Evolutionary conservation across 2,888 invertebrate species (phyloP), one percentile per base, ranked within the genome.

Genomic region (Julus scandinavius): DNA sequence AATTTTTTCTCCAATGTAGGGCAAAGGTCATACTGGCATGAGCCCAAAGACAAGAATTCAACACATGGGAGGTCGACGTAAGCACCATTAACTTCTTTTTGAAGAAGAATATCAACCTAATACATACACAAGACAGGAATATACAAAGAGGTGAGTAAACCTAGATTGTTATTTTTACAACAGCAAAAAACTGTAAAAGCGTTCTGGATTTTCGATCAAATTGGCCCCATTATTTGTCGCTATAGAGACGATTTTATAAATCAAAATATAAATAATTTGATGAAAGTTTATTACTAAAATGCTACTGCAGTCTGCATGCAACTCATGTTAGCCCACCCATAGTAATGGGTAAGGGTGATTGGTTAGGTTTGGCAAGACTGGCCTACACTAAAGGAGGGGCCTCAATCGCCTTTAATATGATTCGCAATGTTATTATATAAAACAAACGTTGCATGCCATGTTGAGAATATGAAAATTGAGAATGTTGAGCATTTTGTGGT

Each of bases 11-110:
- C 54, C 20, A 85, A 54, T 2, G 85, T 17, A 4, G 50, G 38
- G 58, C 88, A 88, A 1, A 85, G n/a, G 58, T 88, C 88, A 40
- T 50, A 88, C 2, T 85, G 4, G 63, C 88, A 88, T 50, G 58
- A 50, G 17, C 88, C 88, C 3, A 88, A 2, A 17, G 45, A 45
- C 17, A 29, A 29, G 11, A 20, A 20, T 2, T 54, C 54, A 2
- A 54, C 15, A 50, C 88, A 88, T 2, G 88, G 88, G 11, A 85
- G 29, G 41, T 88, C 88, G 11, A 88, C 83, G 49, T 54, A 88
- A 1, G 20, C 6, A 29, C 80, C 80, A 13, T 20, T 29, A 2
- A 88, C 17, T 20, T 83, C 49, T n/a, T 41, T 86, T 86, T 86
- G 86, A 13, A 86, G 20, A 5, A 41, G 5, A 13, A 41, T 45